These are phyloP conservation scores for Picathartes gymnocephalus DNA, from an alignment of 2,113 vertebrate genomes.

Conservation along the genomic window DNA sequence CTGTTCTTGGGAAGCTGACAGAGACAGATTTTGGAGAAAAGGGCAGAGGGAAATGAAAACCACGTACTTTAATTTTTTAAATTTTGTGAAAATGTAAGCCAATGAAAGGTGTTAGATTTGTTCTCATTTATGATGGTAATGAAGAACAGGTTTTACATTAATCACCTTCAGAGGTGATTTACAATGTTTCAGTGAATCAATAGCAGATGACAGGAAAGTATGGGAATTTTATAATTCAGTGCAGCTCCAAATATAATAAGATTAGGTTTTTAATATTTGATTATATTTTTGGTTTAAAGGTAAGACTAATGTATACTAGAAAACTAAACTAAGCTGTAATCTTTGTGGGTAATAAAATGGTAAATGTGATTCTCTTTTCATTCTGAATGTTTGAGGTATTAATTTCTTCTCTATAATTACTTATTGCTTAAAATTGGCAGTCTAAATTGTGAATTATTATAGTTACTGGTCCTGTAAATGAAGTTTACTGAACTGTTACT, in stretches of 20 bases:
- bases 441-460: background rate
- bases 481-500: background rate
- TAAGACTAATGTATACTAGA: background rate
- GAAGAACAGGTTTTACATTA: background rate
- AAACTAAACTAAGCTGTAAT: background rate
- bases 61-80: background rate
- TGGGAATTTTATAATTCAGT: background rate
- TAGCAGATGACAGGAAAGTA: background rate
- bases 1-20: background rate
- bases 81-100: background rate
- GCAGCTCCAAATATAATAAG: background rate
- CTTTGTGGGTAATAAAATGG: background rate
- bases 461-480: background rate
- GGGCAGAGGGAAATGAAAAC: background rate
- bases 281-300: background rate
- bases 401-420: background rate
- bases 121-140: background rate
- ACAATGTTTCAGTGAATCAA: background rate
- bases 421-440: background rate
- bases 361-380: background rate
- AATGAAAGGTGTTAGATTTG: background rate
- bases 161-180: background rate
- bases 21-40: background rate
- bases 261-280: background rate
- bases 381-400: background rate